Conservation (phyloP, 2,888 invertebrate genomes). For the Scelioninae gen. 2 region DNA sequence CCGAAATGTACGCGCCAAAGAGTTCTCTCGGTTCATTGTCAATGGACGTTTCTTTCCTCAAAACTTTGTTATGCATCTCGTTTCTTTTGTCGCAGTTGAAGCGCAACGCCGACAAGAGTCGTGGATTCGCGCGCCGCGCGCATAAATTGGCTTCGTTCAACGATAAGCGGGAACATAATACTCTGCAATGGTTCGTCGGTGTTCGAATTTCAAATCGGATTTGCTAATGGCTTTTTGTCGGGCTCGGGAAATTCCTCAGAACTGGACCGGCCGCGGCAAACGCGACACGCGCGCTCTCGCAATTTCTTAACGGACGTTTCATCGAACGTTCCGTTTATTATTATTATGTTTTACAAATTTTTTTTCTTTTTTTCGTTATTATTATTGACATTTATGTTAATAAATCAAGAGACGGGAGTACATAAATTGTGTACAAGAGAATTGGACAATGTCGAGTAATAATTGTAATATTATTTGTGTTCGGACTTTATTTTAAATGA, state of each 20-base stretch:
- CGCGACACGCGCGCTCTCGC: constrained; percentile 63
- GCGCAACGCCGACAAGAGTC: constrained; percentile 33
- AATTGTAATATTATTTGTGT: too few relatives aligned
- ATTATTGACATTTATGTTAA: too few relatives aligned
- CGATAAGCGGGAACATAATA: constrained; percentile 67
- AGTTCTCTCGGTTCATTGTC: background rate
- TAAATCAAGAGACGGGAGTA: too few relatives aligned
- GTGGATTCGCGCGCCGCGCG: constrained; percentile 67
- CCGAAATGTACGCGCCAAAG: constrained; percentile 23
- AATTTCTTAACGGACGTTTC: background rate
- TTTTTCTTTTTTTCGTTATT: background rate
- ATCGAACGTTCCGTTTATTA: background rate
- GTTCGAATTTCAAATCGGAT: constrained; percentile 40
- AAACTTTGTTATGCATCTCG: background rate
- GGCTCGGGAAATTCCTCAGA: constrained; percentile 70
- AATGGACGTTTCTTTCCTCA: background rate
- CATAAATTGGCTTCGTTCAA: constrained; percentile 40
- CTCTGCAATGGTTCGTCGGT: constrained; percentile 65
- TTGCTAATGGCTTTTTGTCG: constrained; percentile 1
- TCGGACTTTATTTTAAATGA: background rate
- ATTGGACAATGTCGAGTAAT: too few relatives aligned
- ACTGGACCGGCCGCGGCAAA: constrained; percentile 67
- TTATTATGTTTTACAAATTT: too few relatives aligned
- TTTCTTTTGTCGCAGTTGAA: constrained; percentile 26
- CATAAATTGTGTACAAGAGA: too few relatives aligned